Evolutionary conservation across 1,140 invertebrate species (phyloP).

Genomic region (Drosophila sproati): DNA sequence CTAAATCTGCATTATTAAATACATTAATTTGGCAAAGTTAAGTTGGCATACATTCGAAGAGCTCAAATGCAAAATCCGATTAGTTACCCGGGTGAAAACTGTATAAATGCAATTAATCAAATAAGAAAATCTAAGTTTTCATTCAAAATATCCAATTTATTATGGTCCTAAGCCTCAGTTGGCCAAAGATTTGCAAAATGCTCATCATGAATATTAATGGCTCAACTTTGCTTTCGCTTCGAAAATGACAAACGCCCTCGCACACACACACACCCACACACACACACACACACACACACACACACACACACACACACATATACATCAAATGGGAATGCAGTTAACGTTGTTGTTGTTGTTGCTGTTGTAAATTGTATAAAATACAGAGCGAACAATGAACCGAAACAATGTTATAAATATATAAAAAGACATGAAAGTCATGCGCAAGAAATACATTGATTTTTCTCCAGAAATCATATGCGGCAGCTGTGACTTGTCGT

Average conservation of each 20-base stretch:
- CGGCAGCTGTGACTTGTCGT: not conserved
- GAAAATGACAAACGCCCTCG: slow-evolving; percentile 25
- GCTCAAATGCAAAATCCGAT: not conserved
- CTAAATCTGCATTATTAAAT: not conserved
- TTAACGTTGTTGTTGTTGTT: slow-evolving; percentile 1
- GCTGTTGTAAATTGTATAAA: slow-evolving; percentile 19
- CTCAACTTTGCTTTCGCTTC: slow-evolving; percentile 11
- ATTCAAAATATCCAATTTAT: slow-evolving; percentile 10
- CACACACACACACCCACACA: not conserved
- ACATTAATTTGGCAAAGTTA: not conserved
- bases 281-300: not conserved
- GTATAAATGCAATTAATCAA: not conserved
- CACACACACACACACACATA: not conserved
- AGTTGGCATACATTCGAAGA: not conserved
- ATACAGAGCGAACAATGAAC: slow-evolving; percentile 12
- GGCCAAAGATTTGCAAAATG: slow-evolving; percentile 14
- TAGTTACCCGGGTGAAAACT: not conserved
- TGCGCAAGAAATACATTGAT: slow-evolving; percentile 22
- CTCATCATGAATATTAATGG: slow-evolving; percentile 40
- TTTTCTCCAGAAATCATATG: slow-evolving; percentile 12
- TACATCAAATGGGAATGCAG: not conserved
- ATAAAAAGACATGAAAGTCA: slow-evolving; percentile 28
- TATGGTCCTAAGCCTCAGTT: slow-evolving; percentile 4
- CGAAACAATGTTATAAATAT: slow-evolving; percentile 16
- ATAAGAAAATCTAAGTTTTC: not conserved